Percentiles rank a stretch among this genome's conserved stretches.
These are phyloP conservation scores for Zonitis immaculata DNA, from an alignment of 2,888 invertebrate species.

Conservation along the genomic window DNA sequence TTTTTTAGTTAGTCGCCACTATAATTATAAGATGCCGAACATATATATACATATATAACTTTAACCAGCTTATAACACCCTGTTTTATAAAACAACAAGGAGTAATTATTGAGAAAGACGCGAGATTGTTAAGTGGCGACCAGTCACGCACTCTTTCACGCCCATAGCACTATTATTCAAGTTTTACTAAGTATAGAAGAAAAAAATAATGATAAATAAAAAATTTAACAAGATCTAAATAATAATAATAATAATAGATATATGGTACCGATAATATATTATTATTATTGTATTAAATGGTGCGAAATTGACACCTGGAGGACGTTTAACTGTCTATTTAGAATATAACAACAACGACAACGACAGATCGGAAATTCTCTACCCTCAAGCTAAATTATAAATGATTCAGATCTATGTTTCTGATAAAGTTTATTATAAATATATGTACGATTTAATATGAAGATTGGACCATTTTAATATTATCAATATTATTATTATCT, in stretches of 20 bases:
- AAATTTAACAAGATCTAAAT: background rate
- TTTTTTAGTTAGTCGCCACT: conserved; percentile 8
- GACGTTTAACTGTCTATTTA: background rate
- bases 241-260: no score
- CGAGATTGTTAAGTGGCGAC: conserved; percentile 21
- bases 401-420: background rate
- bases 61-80: conserved; percentile 22
- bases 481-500: no score
- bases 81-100: conserved; percentile 21
- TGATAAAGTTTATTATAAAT: background rate
- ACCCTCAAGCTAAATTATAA: background rate
- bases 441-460: no score
- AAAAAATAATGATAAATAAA: background rate
- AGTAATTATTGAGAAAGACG: conserved; percentile 21
- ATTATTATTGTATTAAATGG: background rate
- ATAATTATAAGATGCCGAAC: conserved; percentile 15
- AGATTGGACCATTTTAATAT: background rate
- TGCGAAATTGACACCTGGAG: background rate
- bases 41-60: background rate
- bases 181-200: no score
- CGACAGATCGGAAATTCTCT: background rate
- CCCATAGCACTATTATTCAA: conserved; percentile 10
- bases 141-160: conserved; percentile 30
- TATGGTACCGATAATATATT: background rate
- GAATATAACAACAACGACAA: background rate